Base-by-base conservation (phyloP, 1,140 invertebrate genomes). In the Zophobas morio region DNA sequence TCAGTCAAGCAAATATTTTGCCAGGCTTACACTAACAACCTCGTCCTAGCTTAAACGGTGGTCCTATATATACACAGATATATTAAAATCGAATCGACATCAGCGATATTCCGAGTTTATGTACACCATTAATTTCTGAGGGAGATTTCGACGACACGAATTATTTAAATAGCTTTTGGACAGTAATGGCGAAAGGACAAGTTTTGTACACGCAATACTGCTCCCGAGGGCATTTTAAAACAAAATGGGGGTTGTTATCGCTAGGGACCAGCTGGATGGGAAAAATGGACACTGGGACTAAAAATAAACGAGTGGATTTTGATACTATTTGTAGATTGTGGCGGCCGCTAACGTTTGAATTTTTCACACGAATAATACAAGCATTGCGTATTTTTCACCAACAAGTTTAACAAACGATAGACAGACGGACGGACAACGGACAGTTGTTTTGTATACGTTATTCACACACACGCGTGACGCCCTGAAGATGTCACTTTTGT, bases 1-100 rank as follows among this genome's bases (percentile, higher is more conserved):
- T 73, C 71, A 73, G 40, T 73, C 71, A 36, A 42, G 71, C 71
- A 73, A 73, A 73, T 73, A 73, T 73, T 73, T 73, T 47, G 49
- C 6, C 54, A 53, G 56, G 71, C 71, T 73, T 73, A 73, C 49
- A 73, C 71, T 73, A 73, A 73, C 71, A 73, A 56, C 47, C 71
- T 42, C 39, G 71, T 56, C 71, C 71, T 73, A 32, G 71, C 71
- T 73, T 73, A 73, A 56, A 73, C 54, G 39, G 1, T 37, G 39
- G 71, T 73, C 71, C 71, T 56, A 56, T 49, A 73, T 73, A 56
- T 73, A 73, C 71, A 73, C 35, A 37, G 49, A 42, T 37, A 73
- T 73, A 73, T 73, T 73, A 73, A 56, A 73, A 56, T 73, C 71
- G 71, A 73, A 5, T 46, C 49, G 20, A 40, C 49, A 66, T 66